phyloP scores from a whole-genome alignment of 2,888 invertebrate species.

The Eucera pruinosa region DNA sequence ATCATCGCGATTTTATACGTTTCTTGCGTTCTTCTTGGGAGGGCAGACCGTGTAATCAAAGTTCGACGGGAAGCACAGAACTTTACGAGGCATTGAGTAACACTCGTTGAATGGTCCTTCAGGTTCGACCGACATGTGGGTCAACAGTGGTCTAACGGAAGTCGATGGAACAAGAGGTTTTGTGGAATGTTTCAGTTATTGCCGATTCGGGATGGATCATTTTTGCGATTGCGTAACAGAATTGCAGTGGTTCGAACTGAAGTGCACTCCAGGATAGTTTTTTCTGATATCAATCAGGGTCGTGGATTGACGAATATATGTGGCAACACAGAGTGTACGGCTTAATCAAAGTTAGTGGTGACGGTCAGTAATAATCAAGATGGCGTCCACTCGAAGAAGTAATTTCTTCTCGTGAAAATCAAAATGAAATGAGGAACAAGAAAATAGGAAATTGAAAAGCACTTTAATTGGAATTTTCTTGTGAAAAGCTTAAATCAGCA shows the following conservation, averaged over 20 bases:
- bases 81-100: too few species aligned
- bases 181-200: background rate
- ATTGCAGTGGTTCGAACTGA: constrained; percentile 8
- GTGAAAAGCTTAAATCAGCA: background rate
- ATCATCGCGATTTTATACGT: background rate
- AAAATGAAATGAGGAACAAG: background rate
- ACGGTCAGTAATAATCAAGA: constrained; percentile 18
- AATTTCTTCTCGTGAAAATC: background rate
- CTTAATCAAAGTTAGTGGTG: constrained; percentile 31
- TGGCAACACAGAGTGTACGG: constrained; percentile 16
- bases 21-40: too few species aligned
- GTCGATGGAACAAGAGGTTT: background rate
- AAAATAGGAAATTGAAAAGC: background rate
- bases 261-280: background rate
- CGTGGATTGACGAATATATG: constrained; percentile 28
- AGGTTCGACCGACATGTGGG: background rate
- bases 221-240: constrained; percentile 4
- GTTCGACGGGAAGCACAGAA: background rate
- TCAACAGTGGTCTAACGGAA: too few species aligned
- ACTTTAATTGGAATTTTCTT: background rate
- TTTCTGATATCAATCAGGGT: constrained; percentile 18
- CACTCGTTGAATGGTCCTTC: background rate
- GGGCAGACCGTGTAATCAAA: background rate
- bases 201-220: background rate
- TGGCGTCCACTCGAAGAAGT: background rate